phyloP scores from a whole-genome alignment of 1,140 invertebrate species.

The Apis dorsata region DNA sequence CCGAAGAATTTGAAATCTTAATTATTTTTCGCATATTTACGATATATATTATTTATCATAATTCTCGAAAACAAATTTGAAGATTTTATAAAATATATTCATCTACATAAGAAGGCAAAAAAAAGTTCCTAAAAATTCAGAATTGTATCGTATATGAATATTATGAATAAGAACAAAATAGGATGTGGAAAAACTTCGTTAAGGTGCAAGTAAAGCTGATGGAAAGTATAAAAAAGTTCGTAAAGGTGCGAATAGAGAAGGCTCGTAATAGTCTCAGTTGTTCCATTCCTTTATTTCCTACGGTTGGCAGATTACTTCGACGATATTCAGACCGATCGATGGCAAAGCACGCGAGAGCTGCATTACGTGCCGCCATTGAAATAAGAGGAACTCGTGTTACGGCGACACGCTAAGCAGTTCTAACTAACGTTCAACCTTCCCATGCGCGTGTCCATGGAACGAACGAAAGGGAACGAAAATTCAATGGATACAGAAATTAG shows the following conservation, averaged over 20 bases:
- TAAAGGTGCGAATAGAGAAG: conserved; percentile 8
- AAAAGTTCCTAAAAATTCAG: neutral
- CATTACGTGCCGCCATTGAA: conserved; percentile 51
- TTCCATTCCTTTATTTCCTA: conserved; percentile 33
- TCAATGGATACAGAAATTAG: conserved; percentile 1
- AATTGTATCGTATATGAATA: neutral
- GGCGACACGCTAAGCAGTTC: conserved; percentile 50
- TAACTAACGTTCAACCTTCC: conserved; percentile 26
- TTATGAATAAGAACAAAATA: neutral
- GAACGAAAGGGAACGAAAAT: neutral
- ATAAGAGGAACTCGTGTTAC: conserved; percentile 50
- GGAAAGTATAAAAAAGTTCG: neutral
- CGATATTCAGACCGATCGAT: conserved; percentile 50
- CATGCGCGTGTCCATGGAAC: neutral
- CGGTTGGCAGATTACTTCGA: conserved; percentile 35
- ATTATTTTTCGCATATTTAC: too few species aligned
- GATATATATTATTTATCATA: too few species aligned
- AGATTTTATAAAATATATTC: too few species aligned
- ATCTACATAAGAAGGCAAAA: too few species aligned
- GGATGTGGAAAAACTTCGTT: neutral
- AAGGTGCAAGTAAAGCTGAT: neutral
- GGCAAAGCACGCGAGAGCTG: conserved; percentile 36
- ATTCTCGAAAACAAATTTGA: too few species aligned
- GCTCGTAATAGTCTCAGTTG: conserved; percentile 8
- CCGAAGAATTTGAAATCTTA: too few species aligned